Base-by-base conservation (phyloP, 64 coral and sea anemone genomes). In the Montipora foliosa region DNA sequence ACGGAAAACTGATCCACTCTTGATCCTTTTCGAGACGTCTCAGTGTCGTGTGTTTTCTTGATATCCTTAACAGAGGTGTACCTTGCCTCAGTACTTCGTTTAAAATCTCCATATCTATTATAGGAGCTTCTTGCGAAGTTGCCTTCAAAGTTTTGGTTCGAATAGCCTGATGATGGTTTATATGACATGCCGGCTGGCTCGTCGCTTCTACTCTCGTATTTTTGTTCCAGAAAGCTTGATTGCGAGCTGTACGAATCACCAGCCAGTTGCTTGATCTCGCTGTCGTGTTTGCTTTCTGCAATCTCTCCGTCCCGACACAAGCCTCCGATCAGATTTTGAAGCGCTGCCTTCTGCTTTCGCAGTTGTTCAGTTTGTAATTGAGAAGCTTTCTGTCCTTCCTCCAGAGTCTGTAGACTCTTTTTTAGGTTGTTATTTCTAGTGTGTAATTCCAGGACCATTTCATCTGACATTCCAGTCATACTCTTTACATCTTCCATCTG, bases 341-440 rank as follows among this genome's bases (percentile, higher is more conserved):
- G 82, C 46, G 46, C 92, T 55, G 84, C 77, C 11, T 67, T 93
- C 61, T 93, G 92, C 8, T 93, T 60, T 20, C 49, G 83, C 4
- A 93, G 92, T 62, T 93, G 89, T n/a, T 98, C 93, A 78, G 94
- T 98, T 45, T 98, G 96, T 13, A 89, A 82, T 37, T 92, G 96
- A 1, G 93, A 98, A n/a, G 57, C 89, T 77, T 92, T 79, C 73
- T 98, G 96, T 49, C 93, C 93, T 4, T 98, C 88, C 47, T 98
- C 96, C 19, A 98, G 53, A 5, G 93, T 71, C 73, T 92, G 55
- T 22, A 95, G 64, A 47, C 89, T 98, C 67, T 79, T 90, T 19
- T 92, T 95, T 0, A 98, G 72, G 29, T 77, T 98, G 46, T 72
- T 75, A 53, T 98, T 98, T 19, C 96, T 89, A 2, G 88, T 73